Conservation (phyloP, 1,140 invertebrate species). For the Ylistrum balloti region DNA sequence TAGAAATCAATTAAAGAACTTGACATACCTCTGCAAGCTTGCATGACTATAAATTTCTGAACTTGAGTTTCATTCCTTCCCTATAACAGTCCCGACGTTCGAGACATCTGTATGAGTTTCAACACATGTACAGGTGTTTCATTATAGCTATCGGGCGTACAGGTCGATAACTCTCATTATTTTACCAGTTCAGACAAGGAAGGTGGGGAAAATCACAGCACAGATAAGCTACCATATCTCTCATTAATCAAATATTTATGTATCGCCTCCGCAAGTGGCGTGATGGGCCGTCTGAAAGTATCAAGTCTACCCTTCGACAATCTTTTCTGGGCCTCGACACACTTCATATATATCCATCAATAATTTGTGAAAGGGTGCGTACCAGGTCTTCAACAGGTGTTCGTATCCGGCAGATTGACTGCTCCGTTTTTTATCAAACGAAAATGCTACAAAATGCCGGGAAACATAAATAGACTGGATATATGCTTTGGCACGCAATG, state of each 20-base stretch:
- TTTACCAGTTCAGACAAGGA: background rate
- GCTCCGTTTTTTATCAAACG: background rate
- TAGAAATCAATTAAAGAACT: no score
- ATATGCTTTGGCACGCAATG: conserved; percentile 16
- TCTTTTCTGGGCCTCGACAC: background rate
- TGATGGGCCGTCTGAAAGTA: conserved; percentile 10
- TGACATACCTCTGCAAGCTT: no score
- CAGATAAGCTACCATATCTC: background rate
- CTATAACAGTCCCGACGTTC: background rate
- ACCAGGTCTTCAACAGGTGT: background rate
- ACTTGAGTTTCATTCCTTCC: no score
- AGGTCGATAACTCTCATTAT: background rate
- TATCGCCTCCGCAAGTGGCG: background rate
- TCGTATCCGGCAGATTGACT: conserved; percentile 4
- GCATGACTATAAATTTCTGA: no score
- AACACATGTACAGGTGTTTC: background rate
- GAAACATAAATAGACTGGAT: conserved; percentile 28
- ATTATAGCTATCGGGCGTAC: conserved; percentile 7
- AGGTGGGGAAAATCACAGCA: background rate
- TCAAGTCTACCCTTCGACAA: background rate
- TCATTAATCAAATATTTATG: conserved; percentile 31
- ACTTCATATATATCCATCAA: conserved; percentile 7
- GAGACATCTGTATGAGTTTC: background rate
- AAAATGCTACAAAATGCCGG: background rate
- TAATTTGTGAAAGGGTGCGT: background rate